These are phyloP conservation scores for Hippocampus abdominalis DNA, from an alignment of 2,113 vertebrate genomes.

Conservation along the genomic window DNA sequence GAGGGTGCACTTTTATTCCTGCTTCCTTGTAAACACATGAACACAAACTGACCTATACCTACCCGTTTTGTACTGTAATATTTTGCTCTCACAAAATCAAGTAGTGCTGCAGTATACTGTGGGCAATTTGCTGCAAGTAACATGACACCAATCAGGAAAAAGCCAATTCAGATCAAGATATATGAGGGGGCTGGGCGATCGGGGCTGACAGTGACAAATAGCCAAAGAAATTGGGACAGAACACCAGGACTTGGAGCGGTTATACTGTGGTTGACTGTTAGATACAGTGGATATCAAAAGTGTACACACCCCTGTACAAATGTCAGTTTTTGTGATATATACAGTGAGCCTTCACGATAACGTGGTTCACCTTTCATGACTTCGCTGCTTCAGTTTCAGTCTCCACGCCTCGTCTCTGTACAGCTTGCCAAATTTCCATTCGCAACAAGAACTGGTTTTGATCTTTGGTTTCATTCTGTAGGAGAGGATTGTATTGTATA, in stretches of 20 bases:
- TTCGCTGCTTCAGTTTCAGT: too few relatives aligned
- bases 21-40: constrained; percentile 25
- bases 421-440: too few relatives aligned
- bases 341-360: too few relatives aligned
- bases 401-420: too few relatives aligned
- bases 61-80: neutral
- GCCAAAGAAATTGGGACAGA: constrained; percentile 62
- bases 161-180: constrained; percentile 30
- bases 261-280: constrained; percentile 26
- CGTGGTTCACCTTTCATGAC: too few relatives aligned
- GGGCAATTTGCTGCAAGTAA: constrained; percentile 21
- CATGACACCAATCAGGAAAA: constrained; percentile 22
- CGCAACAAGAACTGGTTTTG: too few relatives aligned
- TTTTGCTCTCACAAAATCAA: constrained; percentile 5
- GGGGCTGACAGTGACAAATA: constrained; percentile 66
- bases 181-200: neutral
- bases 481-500: too few relatives aligned
- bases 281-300: constrained; percentile 6
- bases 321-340: too few relatives aligned
- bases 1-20: constrained; percentile 52
- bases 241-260: constrained; percentile 10
- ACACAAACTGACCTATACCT: constrained; percentile 17
- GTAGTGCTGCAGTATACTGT: neutral
- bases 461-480: too few relatives aligned
- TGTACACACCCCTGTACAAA: neutral